Evolutionary conservation across 2,113 vertebrate genomes (phyloP).

Genomic region (Manacus vitellinus): DNA sequence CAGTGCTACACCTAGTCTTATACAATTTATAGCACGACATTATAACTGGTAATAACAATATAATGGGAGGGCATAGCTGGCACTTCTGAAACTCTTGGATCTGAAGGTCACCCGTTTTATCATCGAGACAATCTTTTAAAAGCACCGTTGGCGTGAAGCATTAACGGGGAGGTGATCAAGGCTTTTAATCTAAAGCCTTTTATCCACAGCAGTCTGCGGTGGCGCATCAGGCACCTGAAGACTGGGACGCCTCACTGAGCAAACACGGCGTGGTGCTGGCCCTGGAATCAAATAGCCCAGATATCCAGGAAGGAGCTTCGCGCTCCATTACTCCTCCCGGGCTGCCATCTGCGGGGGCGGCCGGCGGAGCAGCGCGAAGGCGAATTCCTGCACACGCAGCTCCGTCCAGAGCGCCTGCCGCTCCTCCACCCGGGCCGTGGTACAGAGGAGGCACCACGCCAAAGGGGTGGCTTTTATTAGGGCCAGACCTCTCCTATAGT

Average conservation of each 20-base stretch:
- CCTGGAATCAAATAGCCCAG: background rate
- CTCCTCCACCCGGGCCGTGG: accelerated
- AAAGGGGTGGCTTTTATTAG: background rate
- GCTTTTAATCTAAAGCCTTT: constrained; percentile 26
- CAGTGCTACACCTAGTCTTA: background rate
- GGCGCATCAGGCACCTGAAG: background rate
- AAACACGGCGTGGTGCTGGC: background rate
- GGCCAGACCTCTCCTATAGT: background rate
- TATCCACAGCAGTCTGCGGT: background rate
- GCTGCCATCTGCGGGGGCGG: background rate
- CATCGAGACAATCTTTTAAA: constrained; percentile 20
- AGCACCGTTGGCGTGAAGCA: background rate
- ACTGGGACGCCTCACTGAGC: background rate
- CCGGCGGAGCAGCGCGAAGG: background rate
- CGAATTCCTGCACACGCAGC: background rate
- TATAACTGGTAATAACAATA: background rate
- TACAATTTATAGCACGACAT: constrained; percentile 2
- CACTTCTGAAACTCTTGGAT: background rate
- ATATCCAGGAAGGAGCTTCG: background rate
- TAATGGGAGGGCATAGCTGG: constrained; percentile 5
- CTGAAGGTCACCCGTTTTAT: constrained; percentile 47
- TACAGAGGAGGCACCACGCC: background rate
- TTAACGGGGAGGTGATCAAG: background rate
- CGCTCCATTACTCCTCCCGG: background rate
- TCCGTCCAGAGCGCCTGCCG: accelerated